Evolutionary conservation across 92 coral and sea anemone species (phyloP).

Genomic region (Palythoa caribaeorum): DNA sequence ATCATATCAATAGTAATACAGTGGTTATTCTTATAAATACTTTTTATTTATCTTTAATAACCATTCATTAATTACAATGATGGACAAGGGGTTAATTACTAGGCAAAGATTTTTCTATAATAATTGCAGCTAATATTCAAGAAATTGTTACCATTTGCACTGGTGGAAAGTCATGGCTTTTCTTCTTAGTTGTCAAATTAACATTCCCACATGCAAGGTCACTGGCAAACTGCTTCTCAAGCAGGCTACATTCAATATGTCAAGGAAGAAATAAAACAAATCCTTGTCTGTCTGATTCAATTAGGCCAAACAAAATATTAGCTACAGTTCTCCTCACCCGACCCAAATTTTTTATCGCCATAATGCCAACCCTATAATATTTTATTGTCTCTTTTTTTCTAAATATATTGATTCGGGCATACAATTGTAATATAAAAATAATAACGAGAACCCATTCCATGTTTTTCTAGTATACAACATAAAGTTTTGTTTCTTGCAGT

Average conservation of each 20-base stretch:
- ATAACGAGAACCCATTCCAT: too few relatives aligned
- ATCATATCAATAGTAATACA: background rate
- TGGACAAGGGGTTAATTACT: background rate
- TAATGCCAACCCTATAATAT: too few relatives aligned
- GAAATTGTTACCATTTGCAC: slow-evolving; percentile 4
- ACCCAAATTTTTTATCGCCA: too few relatives aligned
- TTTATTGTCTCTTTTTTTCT: too few relatives aligned
- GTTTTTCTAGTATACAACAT: too few relatives aligned
- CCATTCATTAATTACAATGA: slow-evolving; percentile 26
- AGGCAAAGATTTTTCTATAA: background rate
- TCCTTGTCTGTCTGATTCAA: too few relatives aligned
- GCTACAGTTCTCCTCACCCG: too few relatives aligned
- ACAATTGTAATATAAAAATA: too few relatives aligned
- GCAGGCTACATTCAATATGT: background rate
- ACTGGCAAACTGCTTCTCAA: slow-evolving; percentile 37
- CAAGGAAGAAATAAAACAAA: background rate
- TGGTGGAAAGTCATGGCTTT: slow-evolving; percentile 12
- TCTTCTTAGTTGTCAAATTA: slow-evolving; percentile 7
- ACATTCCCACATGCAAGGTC: slow-evolving; percentile 52
- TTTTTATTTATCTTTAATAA: slow-evolving; percentile 47
- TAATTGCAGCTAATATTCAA: background rate
- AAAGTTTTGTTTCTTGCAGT: too few relatives aligned
- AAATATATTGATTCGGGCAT: too few relatives aligned
- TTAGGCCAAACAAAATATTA: too few relatives aligned
- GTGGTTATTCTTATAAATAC: slow-evolving; percentile 18